Conservation (phyloP, 2,797 vertebrate species). For the Steatocranus sp. region DNA sequence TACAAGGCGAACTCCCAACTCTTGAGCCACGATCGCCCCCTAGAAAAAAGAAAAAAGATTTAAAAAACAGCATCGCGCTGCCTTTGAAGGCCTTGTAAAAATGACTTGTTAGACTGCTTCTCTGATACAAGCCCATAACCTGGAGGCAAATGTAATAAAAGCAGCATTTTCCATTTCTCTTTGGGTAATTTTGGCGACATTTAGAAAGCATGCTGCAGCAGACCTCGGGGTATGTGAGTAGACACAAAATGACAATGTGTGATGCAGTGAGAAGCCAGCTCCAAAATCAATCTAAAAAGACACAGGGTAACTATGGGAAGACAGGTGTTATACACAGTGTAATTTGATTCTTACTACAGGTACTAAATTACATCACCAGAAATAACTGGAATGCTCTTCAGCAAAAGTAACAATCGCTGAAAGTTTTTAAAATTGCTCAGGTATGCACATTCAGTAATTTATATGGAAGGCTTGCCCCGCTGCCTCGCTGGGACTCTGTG, state of each 20-base stretch:
- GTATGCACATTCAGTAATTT: constrained; percentile 44
- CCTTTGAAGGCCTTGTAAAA: background rate
- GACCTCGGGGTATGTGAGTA: constrained; percentile 18
- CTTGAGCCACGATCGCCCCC: too few relatives aligned
- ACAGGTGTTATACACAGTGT: background rate
- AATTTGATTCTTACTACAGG: background rate
- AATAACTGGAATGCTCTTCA: background rate
- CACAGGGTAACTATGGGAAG: constrained; percentile 4
- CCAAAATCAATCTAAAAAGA: constrained; percentile 33
- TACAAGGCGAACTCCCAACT: too few relatives aligned
- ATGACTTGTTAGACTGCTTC: background rate
- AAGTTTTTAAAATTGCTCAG: constrained; percentile 12
- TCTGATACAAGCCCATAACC: background rate
- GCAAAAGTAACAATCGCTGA: background rate
- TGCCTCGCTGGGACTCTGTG: constrained; percentile 21
- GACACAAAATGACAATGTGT: constrained; percentile 35
- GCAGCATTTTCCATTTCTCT: constrained; percentile 30
- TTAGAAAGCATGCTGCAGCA: constrained; percentile 18
- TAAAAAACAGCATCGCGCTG: background rate
- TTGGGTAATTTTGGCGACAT: constrained; percentile 33
- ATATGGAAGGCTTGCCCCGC: constrained; percentile 13
- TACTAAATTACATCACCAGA: background rate
- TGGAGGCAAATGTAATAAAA: constrained; percentile 24
- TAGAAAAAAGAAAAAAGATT: background rate
- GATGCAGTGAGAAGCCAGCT: constrained; percentile 6